Conservation (phyloP, 2,113 vertebrate genomes). For the Oostethus manadensis region DNA sequence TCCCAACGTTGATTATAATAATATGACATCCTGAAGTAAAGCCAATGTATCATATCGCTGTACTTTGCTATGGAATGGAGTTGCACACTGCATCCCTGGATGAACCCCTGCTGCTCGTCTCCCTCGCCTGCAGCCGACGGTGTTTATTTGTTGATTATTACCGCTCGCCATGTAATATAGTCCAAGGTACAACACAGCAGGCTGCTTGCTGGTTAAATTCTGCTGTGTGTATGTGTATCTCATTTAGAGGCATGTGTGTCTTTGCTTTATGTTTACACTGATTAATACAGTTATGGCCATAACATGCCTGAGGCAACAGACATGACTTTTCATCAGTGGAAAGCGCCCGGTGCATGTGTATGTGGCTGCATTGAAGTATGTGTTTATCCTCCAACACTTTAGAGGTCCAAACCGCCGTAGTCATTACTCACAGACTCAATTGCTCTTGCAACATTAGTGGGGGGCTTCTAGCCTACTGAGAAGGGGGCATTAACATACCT, state of each 20-base stretch:
- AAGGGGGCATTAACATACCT: too few species aligned
- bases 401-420: conserved; percentile 30
- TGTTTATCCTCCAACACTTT: conserved; percentile 20
- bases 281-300: conserved; percentile 39
- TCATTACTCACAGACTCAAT: conserved; percentile 37
- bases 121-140: conserved; percentile 13
- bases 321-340: conserved; percentile 25
- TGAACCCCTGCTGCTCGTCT: conserved; percentile 28
- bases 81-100: not conserved
- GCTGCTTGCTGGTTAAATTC: conserved; percentile 33
- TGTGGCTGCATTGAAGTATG: conserved; percentile 8
- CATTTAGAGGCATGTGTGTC: conserved; percentile 23
- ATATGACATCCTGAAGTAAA: conserved; percentile 22
- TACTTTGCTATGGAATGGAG: conserved; percentile 4
- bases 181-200: conserved; percentile 26
- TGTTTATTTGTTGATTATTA: conserved; percentile 57
- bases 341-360: not conserved
- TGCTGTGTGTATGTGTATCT: conserved; percentile 11
- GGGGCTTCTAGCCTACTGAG: too few species aligned
- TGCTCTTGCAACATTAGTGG: conserved; percentile 10
- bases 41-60: conserved; percentile 24
- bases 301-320: conserved; percentile 19
- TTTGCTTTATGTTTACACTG: conserved; percentile 29
- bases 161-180: conserved; percentile 30
- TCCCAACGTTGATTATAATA: too few species aligned